Conservation (phyloP, 2,113 vertebrate species). For the Callorhinus ursinus region DNA sequence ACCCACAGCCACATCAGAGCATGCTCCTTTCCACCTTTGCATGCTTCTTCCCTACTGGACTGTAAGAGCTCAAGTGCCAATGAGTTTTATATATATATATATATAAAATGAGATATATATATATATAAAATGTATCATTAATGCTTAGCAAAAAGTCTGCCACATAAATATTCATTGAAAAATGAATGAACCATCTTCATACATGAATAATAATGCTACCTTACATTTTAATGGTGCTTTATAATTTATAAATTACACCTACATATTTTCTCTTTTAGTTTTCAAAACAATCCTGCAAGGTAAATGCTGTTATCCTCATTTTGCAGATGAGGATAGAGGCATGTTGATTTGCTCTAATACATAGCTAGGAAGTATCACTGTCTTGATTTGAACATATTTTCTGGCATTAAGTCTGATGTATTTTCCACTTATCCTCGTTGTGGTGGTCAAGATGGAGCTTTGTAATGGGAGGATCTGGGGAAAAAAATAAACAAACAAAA, state of each 20-base stretch:
- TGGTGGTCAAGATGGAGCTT: neutral
- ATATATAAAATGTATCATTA: neutral
- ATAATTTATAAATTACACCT: neutral
- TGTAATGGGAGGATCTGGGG: neutral
- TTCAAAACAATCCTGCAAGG: neutral
- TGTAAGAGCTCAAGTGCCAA: neutral
- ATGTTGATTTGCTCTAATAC: neutral
- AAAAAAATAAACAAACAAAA: neutral
- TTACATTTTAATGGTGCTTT: neutral
- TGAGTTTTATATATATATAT: neutral
- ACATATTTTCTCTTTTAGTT: neutral
- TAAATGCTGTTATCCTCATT: neutral
- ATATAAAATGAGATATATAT: too few relatives aligned
- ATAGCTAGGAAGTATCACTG: neutral
- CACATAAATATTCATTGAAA: neutral
- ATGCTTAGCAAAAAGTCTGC: neutral
- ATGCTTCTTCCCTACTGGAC: neutral
- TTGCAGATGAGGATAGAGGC: constrained; percentile 12
- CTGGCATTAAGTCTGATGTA: neutral
- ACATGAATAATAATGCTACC: neutral
- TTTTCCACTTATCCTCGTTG: neutral
- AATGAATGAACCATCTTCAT: neutral
- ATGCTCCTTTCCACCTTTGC: neutral
- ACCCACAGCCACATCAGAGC: neutral
- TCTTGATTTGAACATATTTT: neutral